phyloP scores from a whole-genome alignment of 2,797 vertebrate genomes.

The Macropus fuliginosus region DNA sequence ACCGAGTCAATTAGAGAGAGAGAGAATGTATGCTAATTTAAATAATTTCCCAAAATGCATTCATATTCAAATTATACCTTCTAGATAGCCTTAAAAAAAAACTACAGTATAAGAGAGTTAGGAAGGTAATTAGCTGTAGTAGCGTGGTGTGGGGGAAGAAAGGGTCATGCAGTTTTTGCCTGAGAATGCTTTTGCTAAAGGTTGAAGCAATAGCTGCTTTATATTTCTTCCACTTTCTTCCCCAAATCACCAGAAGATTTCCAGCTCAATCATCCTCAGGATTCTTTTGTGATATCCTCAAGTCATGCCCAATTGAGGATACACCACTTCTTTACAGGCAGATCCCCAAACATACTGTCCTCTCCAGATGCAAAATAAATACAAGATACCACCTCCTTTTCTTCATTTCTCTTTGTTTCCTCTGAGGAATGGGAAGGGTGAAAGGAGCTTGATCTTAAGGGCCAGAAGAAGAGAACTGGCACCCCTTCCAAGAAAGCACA shows the following conservation, averaged over 20 bases:
- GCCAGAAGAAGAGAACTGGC: neutral
- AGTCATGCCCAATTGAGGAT: neutral
- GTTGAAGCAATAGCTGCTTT: neutral
- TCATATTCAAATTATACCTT: neutral
- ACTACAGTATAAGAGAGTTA: neutral
- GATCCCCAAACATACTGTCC: neutral
- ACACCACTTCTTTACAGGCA: neutral
- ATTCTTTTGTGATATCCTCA: neutral
- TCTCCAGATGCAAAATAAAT: neutral
- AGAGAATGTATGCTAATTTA: neutral
- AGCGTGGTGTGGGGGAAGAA: neutral
- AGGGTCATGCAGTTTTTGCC: neutral
- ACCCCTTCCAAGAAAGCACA: neutral
- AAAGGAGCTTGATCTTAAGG: neutral
- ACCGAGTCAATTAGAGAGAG: neutral
- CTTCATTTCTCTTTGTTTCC: neutral
- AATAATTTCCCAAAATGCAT: neutral
- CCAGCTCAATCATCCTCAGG: neutral
- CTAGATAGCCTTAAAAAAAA: neutral
- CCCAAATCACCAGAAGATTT: neutral
- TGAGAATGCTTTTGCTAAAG: neutral
- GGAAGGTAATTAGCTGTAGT: neutral
- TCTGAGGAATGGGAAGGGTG: neutral
- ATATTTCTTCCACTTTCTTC: neutral
- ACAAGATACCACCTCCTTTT: neutral